Percentiles rank a stretch among this genome's conserved stretches.
Evolutionary conservation across 2,113 vertebrate species (phyloP).

Genomic region (Podiceps cristatus): DNA sequence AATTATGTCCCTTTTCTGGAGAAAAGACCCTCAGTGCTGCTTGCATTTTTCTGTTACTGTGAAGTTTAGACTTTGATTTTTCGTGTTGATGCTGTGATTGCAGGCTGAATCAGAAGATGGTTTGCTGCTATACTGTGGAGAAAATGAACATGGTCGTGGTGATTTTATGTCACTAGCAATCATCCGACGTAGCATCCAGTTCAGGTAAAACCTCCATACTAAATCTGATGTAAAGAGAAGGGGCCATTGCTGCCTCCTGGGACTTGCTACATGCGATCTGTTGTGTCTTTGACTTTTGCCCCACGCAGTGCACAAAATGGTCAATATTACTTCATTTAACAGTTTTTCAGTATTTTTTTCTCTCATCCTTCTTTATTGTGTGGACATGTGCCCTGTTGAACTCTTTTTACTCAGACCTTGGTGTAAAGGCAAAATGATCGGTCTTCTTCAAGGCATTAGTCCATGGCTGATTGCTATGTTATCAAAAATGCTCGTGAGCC

Average conservation of each 20-base stretch:
- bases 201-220: slow-evolving; percentile 81
- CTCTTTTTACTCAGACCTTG: not conserved
- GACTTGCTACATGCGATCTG: not conserved
- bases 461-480: not conserved
- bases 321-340: not conserved
- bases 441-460: not conserved
- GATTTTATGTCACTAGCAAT: slow-evolving; percentile 91
- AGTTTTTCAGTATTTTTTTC: not conserved
- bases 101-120: slow-evolving; percentile 91
- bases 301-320: not conserved
- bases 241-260: not conserved
- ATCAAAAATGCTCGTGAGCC: not conserved
- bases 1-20: not conserved
- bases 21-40: not conserved
- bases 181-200: slow-evolving; percentile 85
- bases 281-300: not conserved
- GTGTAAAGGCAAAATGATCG: not conserved
- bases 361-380: not conserved
- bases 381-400: not conserved
- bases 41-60: not conserved
- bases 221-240: not conserved
- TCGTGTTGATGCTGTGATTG: not conserved
- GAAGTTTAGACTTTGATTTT: slow-evolving; percentile 9
- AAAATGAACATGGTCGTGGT: slow-evolving; percentile 89
- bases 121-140: slow-evolving; percentile 93